Percentiles rank a stretch among this genome's conserved stretches.
phyloP scores from a whole-genome alignment of 2,888 invertebrate genomes.

The Drosophila cracens region DNA sequence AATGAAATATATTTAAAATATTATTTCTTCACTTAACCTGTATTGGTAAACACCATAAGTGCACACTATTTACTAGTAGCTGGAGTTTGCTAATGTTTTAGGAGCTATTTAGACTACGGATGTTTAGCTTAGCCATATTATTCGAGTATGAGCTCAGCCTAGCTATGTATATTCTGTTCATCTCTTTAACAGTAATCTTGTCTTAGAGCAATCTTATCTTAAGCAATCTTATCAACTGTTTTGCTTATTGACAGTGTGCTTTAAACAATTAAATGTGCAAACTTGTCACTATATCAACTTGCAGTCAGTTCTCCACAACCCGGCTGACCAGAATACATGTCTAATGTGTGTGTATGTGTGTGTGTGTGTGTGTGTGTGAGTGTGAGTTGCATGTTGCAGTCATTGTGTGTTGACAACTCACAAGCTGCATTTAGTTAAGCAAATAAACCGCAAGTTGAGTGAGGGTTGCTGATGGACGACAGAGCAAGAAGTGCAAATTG shows the following conservation, averaged over 20 bases:
- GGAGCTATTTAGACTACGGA: background rate
- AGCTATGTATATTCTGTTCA: background rate
- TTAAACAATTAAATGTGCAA: slow-evolving; percentile 15
- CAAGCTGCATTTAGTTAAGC: slow-evolving; percentile 81
- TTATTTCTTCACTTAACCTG: background rate
- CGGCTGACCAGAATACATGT: slow-evolving; percentile 10
- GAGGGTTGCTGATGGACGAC: background rate
- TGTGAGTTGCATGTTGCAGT: slow-evolving; percentile 18
- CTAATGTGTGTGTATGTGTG: background rate
- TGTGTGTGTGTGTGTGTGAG: background rate
- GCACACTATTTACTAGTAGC: background rate
- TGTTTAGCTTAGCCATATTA: background rate
- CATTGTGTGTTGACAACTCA: slow-evolving; percentile 73
- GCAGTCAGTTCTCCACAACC: background rate
- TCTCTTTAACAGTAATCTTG: background rate
- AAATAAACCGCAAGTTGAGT: slow-evolving; percentile 54
- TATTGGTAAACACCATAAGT: background rate
- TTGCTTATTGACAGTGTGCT: background rate
- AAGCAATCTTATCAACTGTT: background rate
- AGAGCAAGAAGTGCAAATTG: slow-evolving; percentile 53
- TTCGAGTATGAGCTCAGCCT: background rate
- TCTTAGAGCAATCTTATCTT: background rate
- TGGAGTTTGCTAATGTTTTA: background rate
- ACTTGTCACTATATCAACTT: background rate
- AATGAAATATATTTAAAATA: background rate